These are phyloP conservation scores for Onychomys torridus DNA, from an alignment of 2,797 vertebrate species.

Conservation along the genomic window DNA sequence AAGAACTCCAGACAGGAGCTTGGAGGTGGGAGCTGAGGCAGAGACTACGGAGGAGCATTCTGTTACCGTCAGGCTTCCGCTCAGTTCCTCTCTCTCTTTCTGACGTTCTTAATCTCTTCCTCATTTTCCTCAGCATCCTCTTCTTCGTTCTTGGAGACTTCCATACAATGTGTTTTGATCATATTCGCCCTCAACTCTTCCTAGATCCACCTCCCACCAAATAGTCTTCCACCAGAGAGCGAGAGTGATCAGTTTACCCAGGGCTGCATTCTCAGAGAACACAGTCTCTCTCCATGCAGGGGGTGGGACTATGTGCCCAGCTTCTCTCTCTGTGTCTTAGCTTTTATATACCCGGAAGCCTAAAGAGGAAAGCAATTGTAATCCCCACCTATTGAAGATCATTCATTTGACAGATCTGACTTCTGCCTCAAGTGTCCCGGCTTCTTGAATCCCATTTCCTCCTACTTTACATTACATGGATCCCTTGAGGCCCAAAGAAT, in stretches of 20 bases:
- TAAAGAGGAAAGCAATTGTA: not conserved
- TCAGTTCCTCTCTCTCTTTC: not conserved
- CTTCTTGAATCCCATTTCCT: not conserved
- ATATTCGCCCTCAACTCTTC: not conserved
- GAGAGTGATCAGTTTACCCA: not conserved
- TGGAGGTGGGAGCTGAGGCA: not conserved
- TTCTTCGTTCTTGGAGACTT: not conserved
- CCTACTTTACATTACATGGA: not conserved
- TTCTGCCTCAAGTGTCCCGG: rapidly evolving
- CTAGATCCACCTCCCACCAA: not conserved
- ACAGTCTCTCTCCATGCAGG: not conserved
- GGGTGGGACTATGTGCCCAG: too few relatives aligned
- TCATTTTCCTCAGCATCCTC: not conserved
- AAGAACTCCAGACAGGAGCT: not conserved
- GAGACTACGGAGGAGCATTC: not conserved
- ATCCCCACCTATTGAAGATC: not conserved
- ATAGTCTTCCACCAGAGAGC: not conserved
- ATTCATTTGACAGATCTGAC: rapidly evolving
- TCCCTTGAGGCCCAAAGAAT: not conserved
- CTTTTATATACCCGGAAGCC: not conserved
- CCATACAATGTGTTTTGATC: not conserved
- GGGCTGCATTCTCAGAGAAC: not conserved
- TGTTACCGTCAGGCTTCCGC: not conserved
- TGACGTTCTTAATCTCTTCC: not conserved
- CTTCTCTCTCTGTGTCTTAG: not conserved